phyloP scores from a whole-genome alignment of 2,113 vertebrate genomes.

The Corythaeola cristata region DNA sequence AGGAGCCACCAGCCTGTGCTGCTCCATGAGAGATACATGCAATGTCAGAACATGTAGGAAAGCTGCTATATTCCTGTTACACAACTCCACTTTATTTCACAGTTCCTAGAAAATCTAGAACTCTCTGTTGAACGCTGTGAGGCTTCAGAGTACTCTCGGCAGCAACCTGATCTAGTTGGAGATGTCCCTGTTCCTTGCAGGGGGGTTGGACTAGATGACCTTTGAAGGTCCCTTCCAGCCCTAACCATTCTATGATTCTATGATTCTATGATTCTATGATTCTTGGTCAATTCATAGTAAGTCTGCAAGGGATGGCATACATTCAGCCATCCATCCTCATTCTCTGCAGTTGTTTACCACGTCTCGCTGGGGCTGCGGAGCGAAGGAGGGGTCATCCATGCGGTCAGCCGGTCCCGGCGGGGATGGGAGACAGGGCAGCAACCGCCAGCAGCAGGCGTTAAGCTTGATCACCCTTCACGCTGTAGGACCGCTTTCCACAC shows the following conservation, averaged over 20 bases:
- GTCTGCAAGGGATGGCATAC: rapidly evolving
- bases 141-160: neutral
- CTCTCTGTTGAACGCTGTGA: neutral
- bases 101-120: rapidly evolving
- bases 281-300: rapidly evolving
- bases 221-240: too few relatives aligned
- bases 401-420: neutral
- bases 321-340: neutral
- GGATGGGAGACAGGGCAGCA: too few relatives aligned
- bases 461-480: too few relatives aligned
- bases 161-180: too few relatives aligned
- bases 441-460: neutral
- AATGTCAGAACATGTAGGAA: rapidly evolving
- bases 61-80: neutral
- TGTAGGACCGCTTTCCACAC: rapidly evolving
- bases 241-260: too few relatives aligned
- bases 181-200: too few relatives aligned
- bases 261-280: too few relatives aligned
- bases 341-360: rapidly evolving
- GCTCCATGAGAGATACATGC: rapidly evolving
- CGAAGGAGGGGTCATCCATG: neutral
- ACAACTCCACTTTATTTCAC: too few relatives aligned
- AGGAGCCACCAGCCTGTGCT: neutral
- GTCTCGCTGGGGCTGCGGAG: neutral
- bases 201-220: too few relatives aligned